Base-by-base conservation (phyloP, 1,140 invertebrate genomes). In the Rhagoletis zephyria region DNA sequence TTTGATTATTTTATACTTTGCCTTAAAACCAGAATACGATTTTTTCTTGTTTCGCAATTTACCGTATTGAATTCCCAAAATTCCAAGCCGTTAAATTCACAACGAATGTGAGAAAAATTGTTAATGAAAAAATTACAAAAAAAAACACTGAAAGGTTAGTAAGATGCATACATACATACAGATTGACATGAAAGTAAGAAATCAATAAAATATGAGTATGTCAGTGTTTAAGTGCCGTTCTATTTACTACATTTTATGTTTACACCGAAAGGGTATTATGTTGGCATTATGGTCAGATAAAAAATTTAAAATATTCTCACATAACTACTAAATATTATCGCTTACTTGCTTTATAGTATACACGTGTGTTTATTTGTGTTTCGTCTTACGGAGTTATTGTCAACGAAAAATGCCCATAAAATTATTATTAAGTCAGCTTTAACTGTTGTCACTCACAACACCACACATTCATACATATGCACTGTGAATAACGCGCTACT, bases 231-330 rank as follows among this genome's bases (percentile, higher is more conserved):
- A 10, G 10, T 0, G 12, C 5, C n/a, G 42, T 40, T 10, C 65
- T 12, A 74, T 74, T 40, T 74, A n/a, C 40, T 63, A n/a, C 14
- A n/a, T 30, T 30, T 6, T 9, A 63, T 14, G 10, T 48, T 10
- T n/a, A 14, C 16, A 16, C 40, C 40, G 42, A 74, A 74, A 74
- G 67, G 67, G 67, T 74, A 74, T 74, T 74, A 74, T 45, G 14
- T 67, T 67, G 19, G 65, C 65, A 40, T 67, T 67, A 67, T 42
- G 65, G 65, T 67, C 65, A 67, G 19, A 67, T 67, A 42, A 12
- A 30, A 30, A 6, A 9, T 9, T 60, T 60, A 64, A n/a, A 19
- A 7, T 19, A 19, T 16, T 19, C 63, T 9, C 40, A 12, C 2
- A 12, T 42, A 10, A 19, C 42, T 42, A 19, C 10, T 67, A 67